A percentile compares a stretch with the other conserved stretches of the same genome.
Evolutionary conservation across 2,888 invertebrate species (phyloP).

Genomic region (Andrena flavipes): DNA sequence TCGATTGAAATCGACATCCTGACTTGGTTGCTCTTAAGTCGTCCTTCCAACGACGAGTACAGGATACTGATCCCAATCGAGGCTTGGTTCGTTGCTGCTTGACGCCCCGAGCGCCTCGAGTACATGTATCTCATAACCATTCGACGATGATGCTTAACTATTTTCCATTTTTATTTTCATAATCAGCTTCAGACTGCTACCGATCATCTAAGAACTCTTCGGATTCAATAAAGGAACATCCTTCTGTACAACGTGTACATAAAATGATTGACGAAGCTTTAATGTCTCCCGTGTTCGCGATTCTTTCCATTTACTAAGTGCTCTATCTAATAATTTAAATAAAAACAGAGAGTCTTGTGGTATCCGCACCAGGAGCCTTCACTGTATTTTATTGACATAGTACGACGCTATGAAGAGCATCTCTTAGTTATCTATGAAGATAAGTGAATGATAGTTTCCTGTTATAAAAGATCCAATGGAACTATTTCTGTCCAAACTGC

Average conservation of each 20-base stretch:
- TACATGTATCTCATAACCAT: conserved; percentile 45
- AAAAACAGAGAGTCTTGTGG: too few species aligned
- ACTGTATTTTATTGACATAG: too few species aligned
- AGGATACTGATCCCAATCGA: conserved; percentile 57
- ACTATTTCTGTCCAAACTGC: neutral
- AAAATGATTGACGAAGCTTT: neutral
- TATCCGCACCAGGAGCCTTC: too few species aligned
- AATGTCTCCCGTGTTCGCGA: too few species aligned
- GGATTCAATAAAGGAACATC: neutral
- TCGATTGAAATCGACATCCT: conserved; percentile 61
- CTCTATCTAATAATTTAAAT: too few species aligned
- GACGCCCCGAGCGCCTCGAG: conserved; percentile 36
- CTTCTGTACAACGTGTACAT: neutral
- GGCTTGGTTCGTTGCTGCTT: conserved; percentile 34
- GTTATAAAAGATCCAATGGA: neutral
- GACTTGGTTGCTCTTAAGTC: conserved; percentile 40
- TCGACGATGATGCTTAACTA: conserved; percentile 48
- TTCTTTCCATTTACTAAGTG: too few species aligned
- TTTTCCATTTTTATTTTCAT: conserved; percentile 24
- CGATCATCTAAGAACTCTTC: conserved; percentile 7
- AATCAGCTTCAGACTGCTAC: conserved; percentile 21
- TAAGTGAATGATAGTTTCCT: neutral
- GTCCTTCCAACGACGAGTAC: conserved; percentile 37
- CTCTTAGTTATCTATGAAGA: neutral
- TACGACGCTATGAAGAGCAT: neutral